Evolutionary conservation across 2,888 invertebrate genomes (phyloP).

Genomic region (Polydrusus cervinus): DNA sequence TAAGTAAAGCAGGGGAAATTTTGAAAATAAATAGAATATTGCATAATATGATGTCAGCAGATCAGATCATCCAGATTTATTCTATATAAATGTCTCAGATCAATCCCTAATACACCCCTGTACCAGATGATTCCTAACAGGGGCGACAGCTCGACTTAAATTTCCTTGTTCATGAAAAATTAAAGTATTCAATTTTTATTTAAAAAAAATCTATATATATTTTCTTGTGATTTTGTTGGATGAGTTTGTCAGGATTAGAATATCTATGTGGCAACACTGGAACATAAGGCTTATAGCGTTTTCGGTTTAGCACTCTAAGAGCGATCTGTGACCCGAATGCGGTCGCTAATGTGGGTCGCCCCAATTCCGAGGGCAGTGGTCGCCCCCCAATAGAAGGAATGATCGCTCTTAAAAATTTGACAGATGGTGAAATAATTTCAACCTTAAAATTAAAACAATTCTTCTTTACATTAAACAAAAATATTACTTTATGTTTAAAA

Average conservation of each 20-base stretch:
- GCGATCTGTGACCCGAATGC: too few species aligned
- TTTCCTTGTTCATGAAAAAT: background rate
- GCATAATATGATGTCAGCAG: constrained; percentile 3
- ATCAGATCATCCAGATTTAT: too few species aligned
- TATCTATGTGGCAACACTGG: constrained; percentile 30
- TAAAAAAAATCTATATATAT: background rate
- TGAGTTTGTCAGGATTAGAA: background rate
- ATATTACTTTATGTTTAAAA: too few species aligned
- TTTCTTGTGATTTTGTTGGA: background rate
- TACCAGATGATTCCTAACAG: background rate
- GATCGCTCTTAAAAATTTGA: too few species aligned
- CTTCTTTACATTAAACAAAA: too few species aligned
- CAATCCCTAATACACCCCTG: constrained; percentile 28
- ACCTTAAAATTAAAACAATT: too few species aligned
- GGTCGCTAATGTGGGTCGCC: too few species aligned
- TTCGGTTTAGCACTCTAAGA: too few species aligned
- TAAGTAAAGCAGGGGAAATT: background rate
- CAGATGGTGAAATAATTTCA: too few species aligned
- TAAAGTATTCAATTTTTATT: background rate
- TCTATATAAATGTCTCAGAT: too few species aligned
- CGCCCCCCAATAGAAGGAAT: too few species aligned
- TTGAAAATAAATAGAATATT: background rate
- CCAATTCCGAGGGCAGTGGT: too few species aligned
- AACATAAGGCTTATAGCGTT: constrained; percentile 37
- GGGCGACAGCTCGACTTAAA: constrained; percentile 5